A percentile compares a stretch with the other conserved stretches of the same genome.
Evolutionary conservation across 2,888 invertebrate species (phyloP).

Genomic region (Homarus gammarus): DNA sequence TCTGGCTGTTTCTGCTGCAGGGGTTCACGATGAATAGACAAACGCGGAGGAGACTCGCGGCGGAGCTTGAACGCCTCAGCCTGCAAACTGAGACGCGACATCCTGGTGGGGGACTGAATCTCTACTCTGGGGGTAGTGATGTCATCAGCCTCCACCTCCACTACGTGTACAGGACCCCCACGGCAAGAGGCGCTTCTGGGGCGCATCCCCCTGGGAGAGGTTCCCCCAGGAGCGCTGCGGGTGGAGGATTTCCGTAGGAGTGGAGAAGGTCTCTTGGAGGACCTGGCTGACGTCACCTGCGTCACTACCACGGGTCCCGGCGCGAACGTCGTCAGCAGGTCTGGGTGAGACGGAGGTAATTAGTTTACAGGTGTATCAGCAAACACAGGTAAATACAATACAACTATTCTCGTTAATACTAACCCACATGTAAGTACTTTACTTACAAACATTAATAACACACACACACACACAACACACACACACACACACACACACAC

Average conservation of each 20-base stretch:
- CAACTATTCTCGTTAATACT: too few relatives aligned
- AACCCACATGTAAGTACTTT: background rate
- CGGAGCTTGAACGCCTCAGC: conserved; percentile 2
- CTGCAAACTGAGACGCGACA: conserved; percentile 23
- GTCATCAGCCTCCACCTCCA: conserved; percentile 61
- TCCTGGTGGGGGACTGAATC: conserved; percentile 54
- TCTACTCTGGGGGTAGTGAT: conserved; percentile 55
- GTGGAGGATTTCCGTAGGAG: conserved; percentile 58
- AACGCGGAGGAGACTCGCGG: background rate
- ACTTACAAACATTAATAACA: background rate
- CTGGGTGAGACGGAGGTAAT: conserved; percentile 3
- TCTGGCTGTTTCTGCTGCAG: background rate
- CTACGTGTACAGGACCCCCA: conserved; percentile 51
- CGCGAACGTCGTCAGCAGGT: conserved; percentile 62
- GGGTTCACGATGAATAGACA: conserved; percentile 28
- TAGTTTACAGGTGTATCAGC: too few relatives aligned
- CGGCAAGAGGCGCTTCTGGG: conserved; percentile 44
- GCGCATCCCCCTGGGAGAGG: conserved; percentile 30
- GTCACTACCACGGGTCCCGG: conserved; percentile 67
- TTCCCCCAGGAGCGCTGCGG: conserved; percentile 62
- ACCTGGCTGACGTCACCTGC: conserved; percentile 52
- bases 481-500: background rate
- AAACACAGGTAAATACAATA: too few relatives aligned
- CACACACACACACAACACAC: too few relatives aligned
- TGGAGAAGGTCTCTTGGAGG: conserved; percentile 44